Percentiles rank a stretch among this genome's conserved stretches.
Conservation (phyloP, 2,888 invertebrate genomes). For the Scaptodrosophila latifasciaeformis region DNA sequence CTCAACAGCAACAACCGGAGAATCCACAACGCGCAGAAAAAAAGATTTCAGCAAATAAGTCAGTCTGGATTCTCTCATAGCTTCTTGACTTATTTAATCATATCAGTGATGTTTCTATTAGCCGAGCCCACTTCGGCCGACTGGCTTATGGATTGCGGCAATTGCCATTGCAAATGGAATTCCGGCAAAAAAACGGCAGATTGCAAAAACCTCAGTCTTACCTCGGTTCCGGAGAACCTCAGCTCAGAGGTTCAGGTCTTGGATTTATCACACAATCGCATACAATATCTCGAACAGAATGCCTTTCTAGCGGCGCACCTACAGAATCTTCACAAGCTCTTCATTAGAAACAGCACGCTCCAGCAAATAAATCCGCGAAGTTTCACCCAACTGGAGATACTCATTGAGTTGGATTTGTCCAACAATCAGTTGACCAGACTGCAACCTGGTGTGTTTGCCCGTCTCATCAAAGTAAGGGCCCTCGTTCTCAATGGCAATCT, state of each 20-base stretch:
- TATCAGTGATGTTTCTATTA: no score
- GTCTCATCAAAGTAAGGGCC: slow-evolving; percentile 82
- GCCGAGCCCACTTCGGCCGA: slow-evolving; percentile 39
- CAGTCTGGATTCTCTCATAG: no score
- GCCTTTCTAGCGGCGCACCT: slow-evolving; percentile 83
- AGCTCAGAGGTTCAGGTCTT: slow-evolving; percentile 83
- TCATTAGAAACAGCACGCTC: slow-evolving; percentile 83
- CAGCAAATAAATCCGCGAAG: slow-evolving; percentile 82
- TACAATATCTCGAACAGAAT: slow-evolving; percentile 80
- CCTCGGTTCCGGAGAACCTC: slow-evolving; percentile 82
- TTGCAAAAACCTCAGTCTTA: slow-evolving; percentile 81
- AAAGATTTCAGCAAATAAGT: no score
- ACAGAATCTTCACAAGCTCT: slow-evolving; percentile 87
- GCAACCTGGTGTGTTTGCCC: slow-evolving; percentile 82
- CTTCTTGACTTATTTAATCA: background rate
- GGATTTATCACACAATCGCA: slow-evolving; percentile 82
- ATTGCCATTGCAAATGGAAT: slow-evolving; percentile 89
- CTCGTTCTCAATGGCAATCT: slow-evolving; percentile 85
- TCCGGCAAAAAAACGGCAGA: slow-evolving; percentile 89
- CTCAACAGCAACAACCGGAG: slow-evolving; percentile 11
- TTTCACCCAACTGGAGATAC: slow-evolving; percentile 83
- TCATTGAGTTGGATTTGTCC: slow-evolving; percentile 88
- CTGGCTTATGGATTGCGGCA: slow-evolving; percentile 72
- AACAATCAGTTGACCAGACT: slow-evolving; percentile 81
- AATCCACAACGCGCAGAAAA: no score